phyloP scores from a whole-genome alignment of 2,888 invertebrate species.

The Camptogramma bilineatum region DNA sequence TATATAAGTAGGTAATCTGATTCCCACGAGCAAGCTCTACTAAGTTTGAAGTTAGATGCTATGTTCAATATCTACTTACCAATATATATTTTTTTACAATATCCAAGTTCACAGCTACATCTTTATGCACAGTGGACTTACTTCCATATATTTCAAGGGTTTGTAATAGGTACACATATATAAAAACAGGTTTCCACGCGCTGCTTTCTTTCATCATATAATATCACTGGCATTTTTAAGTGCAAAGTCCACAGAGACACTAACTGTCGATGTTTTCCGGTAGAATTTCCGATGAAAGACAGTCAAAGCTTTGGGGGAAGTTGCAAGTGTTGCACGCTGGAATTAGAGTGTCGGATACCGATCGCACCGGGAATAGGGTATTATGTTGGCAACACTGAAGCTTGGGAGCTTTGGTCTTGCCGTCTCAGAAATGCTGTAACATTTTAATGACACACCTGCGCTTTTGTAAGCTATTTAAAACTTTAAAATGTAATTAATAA shows the following conservation, averaged over 20 bases:
- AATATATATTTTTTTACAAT: too few relatives aligned
- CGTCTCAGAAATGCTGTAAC: background rate
- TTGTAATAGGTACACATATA: too few relatives aligned
- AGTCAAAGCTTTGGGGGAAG: constrained; percentile 11
- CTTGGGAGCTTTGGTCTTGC: background rate
- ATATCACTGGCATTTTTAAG: background rate
- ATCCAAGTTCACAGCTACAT: too few relatives aligned
- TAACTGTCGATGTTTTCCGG: background rate
- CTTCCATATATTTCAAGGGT: too few relatives aligned
- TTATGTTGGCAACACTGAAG: constrained; percentile 13
- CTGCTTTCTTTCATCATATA: too few relatives aligned
- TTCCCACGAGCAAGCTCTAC: too few relatives aligned
- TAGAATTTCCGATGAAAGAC: constrained; percentile 18
- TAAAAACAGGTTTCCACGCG: background rate
- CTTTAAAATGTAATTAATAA: background rate
- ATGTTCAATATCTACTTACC: too few relatives aligned
- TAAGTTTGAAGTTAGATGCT: too few relatives aligned
- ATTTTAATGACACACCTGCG: background rate
- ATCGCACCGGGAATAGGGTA: constrained; percentile 15
- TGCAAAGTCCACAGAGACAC: background rate
- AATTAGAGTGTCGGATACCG: constrained; percentile 6
- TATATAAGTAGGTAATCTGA: too few relatives aligned
- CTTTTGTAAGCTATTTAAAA: background rate
- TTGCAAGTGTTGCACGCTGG: constrained; percentile 20
- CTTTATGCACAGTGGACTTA: too few relatives aligned